Percentiles rank a stretch among this genome's conserved stretches.
These are phyloP conservation scores for Rhynchopsitta pachyrhyncha DNA, from an alignment of 2,113 vertebrate genomes.

Conservation along the genomic window DNA sequence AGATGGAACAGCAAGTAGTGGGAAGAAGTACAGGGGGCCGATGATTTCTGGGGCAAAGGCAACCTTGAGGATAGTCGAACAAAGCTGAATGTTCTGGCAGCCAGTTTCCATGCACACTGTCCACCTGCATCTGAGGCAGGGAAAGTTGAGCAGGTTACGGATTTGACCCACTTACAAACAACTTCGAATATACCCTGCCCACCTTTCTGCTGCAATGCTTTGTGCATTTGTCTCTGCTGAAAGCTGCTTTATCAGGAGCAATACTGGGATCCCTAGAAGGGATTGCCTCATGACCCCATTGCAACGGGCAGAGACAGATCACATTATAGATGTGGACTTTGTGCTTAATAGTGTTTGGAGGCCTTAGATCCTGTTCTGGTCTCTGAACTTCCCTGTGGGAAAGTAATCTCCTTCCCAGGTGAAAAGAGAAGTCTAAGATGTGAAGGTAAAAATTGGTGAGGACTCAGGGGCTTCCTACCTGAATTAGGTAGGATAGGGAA, in stretches of 20 bases:
- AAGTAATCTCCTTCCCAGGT: neutral
- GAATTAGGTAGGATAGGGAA: neutral
- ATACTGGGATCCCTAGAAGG: neutral
- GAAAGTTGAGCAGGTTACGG: neutral
- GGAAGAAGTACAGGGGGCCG: conserved; percentile 83
- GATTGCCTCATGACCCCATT: neutral
- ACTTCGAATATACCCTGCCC: neutral
- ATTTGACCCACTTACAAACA: neutral
- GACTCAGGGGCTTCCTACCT: neutral
- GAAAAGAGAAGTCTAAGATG: neutral
- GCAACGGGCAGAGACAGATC: too few relatives aligned
- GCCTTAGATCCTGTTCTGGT: neutral
- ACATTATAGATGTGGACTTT: neutral
- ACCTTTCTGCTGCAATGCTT: neutral
- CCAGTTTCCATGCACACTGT: conserved; percentile 85
- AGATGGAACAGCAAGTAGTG: conserved; percentile 79
- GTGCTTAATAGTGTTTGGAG: neutral
- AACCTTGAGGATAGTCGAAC: conserved; percentile 79
- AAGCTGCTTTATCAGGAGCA: neutral
- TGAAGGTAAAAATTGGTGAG: neutral
- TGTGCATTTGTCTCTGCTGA: neutral
- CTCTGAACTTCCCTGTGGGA: neutral
- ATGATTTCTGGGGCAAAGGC: conserved; percentile 77
- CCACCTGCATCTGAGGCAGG: conserved; percentile 69
- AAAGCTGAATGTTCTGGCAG: conserved; percentile 87